Conservation (phyloP, 2,797 vertebrate species). For the Silurus aristotelis region DNA sequence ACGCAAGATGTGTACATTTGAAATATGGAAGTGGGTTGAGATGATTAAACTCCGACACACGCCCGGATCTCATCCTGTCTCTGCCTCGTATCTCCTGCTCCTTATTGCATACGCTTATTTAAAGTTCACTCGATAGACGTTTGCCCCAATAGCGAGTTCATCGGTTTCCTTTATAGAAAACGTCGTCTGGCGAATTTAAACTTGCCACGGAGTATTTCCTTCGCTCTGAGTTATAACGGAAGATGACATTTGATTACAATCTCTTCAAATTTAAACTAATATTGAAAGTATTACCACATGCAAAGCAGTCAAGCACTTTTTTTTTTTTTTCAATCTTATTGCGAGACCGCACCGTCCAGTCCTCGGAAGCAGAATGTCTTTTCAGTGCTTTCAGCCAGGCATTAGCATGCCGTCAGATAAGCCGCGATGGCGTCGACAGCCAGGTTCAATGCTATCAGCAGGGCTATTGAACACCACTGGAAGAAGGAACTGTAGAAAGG, state of each 20-base stretch:
- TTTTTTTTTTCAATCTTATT: background rate
- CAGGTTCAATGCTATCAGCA: conserved; percentile 19
- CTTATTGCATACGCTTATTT: conserved; percentile 2
- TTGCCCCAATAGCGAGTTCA: background rate
- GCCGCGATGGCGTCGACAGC: conserved; percentile 13
- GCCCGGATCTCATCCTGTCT: too few species aligned
- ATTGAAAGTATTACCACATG: conserved; percentile 8
- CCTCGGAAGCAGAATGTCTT: background rate
- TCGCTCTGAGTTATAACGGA: background rate
- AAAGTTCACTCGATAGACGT: background rate
- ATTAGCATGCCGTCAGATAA: conserved; percentile 28
- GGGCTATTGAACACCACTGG: conserved; percentile 5
- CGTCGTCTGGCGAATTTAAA: background rate
- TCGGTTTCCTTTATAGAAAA: background rate
- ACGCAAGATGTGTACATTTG: background rate
- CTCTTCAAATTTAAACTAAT: conserved; percentile 22
- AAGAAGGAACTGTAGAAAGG: conserved; percentile 18
- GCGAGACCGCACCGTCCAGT: background rate
- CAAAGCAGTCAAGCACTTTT: background rate
- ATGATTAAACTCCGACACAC: background rate
- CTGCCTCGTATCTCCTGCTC: background rate
- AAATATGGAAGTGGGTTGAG: background rate
- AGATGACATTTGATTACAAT: conserved; percentile 15
- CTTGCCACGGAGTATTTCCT: background rate
- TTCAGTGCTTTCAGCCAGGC: conserved; percentile 6